Evolutionary conservation across 2,888 invertebrate genomes (phyloP).

Genomic region (Xylophagus ater): DNA sequence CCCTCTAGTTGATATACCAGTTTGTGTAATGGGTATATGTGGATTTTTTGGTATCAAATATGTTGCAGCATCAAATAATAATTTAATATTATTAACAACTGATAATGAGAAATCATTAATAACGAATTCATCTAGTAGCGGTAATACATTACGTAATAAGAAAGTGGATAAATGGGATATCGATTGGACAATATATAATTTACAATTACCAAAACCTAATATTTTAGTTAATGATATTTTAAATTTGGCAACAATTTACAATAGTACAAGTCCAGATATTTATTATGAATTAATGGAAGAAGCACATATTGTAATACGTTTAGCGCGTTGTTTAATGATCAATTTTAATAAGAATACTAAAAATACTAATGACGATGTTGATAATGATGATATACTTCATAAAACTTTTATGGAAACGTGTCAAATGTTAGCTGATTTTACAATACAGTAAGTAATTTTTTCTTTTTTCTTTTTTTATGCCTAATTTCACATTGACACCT

Average conservation of each 20-base stretch:
- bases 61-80: slow-evolving; percentile 28
- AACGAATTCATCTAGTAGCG: background rate
- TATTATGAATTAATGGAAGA: slow-evolving; percentile 63
- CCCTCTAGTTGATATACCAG: slow-evolving; percentile 47
- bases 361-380: background rate
- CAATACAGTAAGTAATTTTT: slow-evolving; percentile 26
- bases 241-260: slow-evolving; percentile 52
- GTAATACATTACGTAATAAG: background rate
- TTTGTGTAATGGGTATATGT: slow-evolving; percentile 54
- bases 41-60: slow-evolving; percentile 53
- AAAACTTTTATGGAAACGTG: slow-evolving; percentile 24
- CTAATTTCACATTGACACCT: too few relatives aligned
- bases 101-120: slow-evolving; percentile 1
- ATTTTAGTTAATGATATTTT: slow-evolving; percentile 59
- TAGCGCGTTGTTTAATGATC: slow-evolving; percentile 15
- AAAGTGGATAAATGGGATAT: slow-evolving; percentile 1
- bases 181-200: slow-evolving; percentile 61
- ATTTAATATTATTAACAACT: slow-evolving; percentile 41
- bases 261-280: slow-evolving; percentile 51
- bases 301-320: slow-evolving; percentile 54
- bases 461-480: too few relatives aligned
- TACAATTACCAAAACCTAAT: slow-evolving; percentile 52
- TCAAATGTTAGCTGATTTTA: slow-evolving; percentile 33
- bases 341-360: slow-evolving; percentile 1
- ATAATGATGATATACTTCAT: slow-evolving; percentile 3